These are phyloP conservation scores for Lateolabrax maculatus DNA, from an alignment of 2,797 vertebrate genomes.

Conservation along the genomic window DNA sequence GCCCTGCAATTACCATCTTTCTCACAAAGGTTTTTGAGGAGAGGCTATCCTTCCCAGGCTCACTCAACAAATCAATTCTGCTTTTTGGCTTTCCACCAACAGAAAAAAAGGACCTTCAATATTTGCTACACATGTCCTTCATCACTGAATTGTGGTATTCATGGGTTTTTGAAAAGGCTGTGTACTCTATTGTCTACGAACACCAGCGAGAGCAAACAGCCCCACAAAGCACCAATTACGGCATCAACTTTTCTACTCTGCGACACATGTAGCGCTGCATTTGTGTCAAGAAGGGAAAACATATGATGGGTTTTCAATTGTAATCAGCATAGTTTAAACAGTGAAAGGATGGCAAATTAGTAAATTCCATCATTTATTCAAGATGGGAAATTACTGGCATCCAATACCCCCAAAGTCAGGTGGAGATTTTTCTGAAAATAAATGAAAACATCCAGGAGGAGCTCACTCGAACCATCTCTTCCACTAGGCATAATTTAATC, in stretches of 20 bases:
- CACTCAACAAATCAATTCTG: constrained; percentile 61
- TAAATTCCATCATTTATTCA: constrained; percentile 53
- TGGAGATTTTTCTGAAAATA: constrained; percentile 40
- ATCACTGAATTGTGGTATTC: constrained; percentile 58
- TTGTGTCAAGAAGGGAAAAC: constrained; percentile 34
- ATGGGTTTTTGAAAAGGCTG: constrained; percentile 53
- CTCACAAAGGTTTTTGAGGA: constrained; percentile 54
- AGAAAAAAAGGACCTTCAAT: constrained; percentile 46
- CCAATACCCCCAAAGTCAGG: constrained; percentile 61
- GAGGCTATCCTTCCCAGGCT: constrained; percentile 57
- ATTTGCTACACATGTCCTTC: constrained; percentile 72
- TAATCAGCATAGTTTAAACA: constrained; percentile 46
- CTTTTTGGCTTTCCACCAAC: constrained; percentile 64
- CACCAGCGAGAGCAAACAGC: constrained; percentile 28
- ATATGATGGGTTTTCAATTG: constrained; percentile 28
- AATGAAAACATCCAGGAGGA: constrained; percentile 53
- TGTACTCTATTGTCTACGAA: constrained; percentile 41
- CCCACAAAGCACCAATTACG: constrained; percentile 56
- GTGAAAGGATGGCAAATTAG: constrained; percentile 55
- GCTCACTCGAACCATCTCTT: constrained; percentile 28
- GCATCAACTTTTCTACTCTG: constrained; percentile 42
- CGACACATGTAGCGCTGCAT: neutral
- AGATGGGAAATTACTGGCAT: constrained; percentile 61
- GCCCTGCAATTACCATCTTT: constrained; percentile 58
- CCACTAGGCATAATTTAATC: constrained; percentile 65